phyloP scores from a whole-genome alignment of 2,888 invertebrate genomes.

The Adelphocoris suturalis region DNA sequence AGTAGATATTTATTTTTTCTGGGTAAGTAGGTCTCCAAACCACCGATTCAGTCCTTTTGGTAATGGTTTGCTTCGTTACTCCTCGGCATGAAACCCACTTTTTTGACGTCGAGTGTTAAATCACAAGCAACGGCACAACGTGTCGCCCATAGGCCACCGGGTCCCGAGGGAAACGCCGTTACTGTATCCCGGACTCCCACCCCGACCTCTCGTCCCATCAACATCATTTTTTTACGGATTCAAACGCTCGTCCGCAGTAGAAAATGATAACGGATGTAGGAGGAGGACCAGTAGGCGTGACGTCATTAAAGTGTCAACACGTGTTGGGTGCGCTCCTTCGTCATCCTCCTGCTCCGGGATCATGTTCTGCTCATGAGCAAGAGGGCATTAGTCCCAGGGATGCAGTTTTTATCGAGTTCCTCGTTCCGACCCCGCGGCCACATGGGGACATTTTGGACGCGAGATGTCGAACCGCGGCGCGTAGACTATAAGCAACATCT shows the following conservation, averaged over 20 bases:
- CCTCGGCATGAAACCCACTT: not conserved
- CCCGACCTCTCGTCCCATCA: not conserved
- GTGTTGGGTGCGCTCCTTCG: conserved; percentile 48
- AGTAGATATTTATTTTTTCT: too few species aligned
- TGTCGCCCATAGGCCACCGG: conserved; percentile 31
- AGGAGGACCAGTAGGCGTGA: conserved; percentile 58
- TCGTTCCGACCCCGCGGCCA: conserved; percentile 40
- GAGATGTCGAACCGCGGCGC: not conserved
- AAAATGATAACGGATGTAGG: conserved; percentile 68
- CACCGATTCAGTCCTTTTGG: not conserved
- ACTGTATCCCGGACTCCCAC: not conserved
- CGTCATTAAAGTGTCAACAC: conserved; percentile 70
- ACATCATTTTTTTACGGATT: conserved; percentile 9
- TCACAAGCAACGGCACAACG: conserved; percentile 15
- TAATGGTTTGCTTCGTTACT: not conserved
- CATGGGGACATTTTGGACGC: not conserved
- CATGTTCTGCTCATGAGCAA: conserved; percentile 55
- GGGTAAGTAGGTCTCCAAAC: not conserved
- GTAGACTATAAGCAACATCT: too few species aligned
- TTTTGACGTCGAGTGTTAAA: not conserved
- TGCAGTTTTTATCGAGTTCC: conserved; percentile 49
- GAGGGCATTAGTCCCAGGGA: conserved; percentile 47
- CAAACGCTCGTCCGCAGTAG: conserved; percentile 10
- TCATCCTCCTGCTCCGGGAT: conserved; percentile 39
- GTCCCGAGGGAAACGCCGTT: conserved; percentile 43